Conservation (phyloP, 2,113 vertebrate species). For the Anhinga rufa region DNA sequence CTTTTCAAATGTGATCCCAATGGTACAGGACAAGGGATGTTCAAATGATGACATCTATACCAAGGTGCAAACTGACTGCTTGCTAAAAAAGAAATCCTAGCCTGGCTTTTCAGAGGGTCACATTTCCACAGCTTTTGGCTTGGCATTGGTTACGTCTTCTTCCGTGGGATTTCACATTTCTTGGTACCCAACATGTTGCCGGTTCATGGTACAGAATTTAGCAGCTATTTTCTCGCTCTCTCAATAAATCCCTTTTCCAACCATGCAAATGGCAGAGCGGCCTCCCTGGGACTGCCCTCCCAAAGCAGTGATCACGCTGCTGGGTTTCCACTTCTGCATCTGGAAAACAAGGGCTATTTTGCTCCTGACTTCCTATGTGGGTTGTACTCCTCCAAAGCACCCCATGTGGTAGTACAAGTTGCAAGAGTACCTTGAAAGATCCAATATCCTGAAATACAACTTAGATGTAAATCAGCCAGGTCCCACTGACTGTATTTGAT, state of each 20-base stretch:
- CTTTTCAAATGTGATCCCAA: neutral
- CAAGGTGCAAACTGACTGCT: neutral
- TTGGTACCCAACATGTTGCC: neutral
- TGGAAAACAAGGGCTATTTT: neutral
- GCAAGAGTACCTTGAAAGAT: neutral
- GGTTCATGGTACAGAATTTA: neutral
- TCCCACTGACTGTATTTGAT: neutral
- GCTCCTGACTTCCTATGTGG: rapidly evolving
- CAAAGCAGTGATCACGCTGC: neutral
- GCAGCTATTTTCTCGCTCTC: neutral
- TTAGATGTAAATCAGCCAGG: neutral
- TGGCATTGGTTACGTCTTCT: neutral
- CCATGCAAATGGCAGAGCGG: neutral
- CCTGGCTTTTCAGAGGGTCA: neutral
- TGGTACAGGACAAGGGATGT: neutral
- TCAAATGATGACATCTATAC: neutral
- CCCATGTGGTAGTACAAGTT: rapidly evolving
- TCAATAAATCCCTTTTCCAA: neutral
- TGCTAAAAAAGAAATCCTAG: neutral
- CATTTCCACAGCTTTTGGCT: neutral
- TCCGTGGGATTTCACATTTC: neutral
- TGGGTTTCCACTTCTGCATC: neutral
- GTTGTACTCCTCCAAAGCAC: neutral
- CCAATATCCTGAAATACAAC: neutral
- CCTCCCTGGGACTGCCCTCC: neutral